Conservation (phyloP, 2,888 invertebrate genomes). For the Laothoe populi region DNA sequence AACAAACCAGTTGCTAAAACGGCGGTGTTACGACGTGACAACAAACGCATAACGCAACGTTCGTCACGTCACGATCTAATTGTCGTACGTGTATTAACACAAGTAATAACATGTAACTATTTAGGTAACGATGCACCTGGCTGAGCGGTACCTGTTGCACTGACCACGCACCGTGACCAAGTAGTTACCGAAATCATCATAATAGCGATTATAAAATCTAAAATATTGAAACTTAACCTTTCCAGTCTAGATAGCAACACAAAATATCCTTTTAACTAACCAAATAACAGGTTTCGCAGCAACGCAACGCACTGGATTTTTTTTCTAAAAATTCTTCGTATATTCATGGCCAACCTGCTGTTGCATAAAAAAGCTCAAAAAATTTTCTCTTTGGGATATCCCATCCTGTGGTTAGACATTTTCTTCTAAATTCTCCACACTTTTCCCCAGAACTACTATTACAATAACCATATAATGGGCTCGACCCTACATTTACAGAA, state of each 20-base stretch:
- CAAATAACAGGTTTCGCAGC: background rate
- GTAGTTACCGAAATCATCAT: background rate
- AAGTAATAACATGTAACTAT: slow-evolving; percentile 35
- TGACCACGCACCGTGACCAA: background rate
- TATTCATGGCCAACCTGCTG: too few relatives aligned
- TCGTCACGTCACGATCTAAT: slow-evolving; percentile 33
- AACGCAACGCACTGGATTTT: background rate
- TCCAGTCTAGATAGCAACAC: background rate
- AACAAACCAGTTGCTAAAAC: background rate
- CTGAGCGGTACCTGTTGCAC: slow-evolving; percentile 29
- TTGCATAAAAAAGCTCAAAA: too few relatives aligned
- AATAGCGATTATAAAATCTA: background rate
- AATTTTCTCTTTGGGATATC: too few relatives aligned
- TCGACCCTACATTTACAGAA: too few relatives aligned
- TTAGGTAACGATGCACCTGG: slow-evolving; percentile 3
- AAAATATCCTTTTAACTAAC: background rate
- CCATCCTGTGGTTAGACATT: too few relatives aligned
- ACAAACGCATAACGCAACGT: background rate
- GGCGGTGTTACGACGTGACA: background rate
- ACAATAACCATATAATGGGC: too few relatives aligned
- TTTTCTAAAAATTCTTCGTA: too few relatives aligned
- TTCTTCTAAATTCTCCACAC: too few relatives aligned
- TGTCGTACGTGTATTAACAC: slow-evolving; percentile 31
- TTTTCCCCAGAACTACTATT: too few relatives aligned
- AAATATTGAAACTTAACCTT: background rate